Evolutionary conservation across 2,113 vertebrate genomes (phyloP).

Genomic region (Syngnathus scovelli): DNA sequence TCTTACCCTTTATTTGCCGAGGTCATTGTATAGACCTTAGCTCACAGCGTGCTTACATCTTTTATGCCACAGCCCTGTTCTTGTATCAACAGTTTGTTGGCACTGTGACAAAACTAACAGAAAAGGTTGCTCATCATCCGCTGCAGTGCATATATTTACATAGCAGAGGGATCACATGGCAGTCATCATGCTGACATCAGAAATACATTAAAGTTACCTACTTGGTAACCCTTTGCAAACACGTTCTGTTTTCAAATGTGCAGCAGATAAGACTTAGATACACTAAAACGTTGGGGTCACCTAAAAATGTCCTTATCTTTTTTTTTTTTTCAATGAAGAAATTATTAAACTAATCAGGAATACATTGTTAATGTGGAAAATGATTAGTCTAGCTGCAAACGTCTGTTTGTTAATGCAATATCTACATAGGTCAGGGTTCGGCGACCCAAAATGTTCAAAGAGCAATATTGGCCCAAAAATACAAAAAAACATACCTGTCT

Average conservation of each 20-base stretch:
- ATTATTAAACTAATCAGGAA: too few relatives aligned
- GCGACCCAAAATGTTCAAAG: too few relatives aligned
- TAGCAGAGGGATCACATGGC: neutral
- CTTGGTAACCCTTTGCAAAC: conserved; percentile 3
- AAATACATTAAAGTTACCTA: conserved; percentile 22
- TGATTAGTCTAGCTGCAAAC: too few relatives aligned
- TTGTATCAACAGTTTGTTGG: neutral
- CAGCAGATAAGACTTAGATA: conserved; percentile 26
- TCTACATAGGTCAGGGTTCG: too few relatives aligned
- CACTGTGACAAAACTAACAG: neutral
- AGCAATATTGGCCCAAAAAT: too few relatives aligned
- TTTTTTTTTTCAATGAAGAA: too few relatives aligned
- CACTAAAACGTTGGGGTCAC: too few relatives aligned
- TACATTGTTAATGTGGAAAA: too few relatives aligned
- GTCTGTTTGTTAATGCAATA: too few relatives aligned
- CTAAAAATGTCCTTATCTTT: too few relatives aligned
- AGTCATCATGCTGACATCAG: conserved; percentile 9
- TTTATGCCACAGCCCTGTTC: conserved; percentile 5
- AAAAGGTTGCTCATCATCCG: neutral
- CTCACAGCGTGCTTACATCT: conserved; percentile 9
- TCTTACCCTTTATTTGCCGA: conserved; percentile 31
- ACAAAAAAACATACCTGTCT: too few relatives aligned
- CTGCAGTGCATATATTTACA: conserved; percentile 2
- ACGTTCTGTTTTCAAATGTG: conserved; percentile 5
- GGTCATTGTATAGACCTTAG: conserved; percentile 27